Conservation (phyloP, 2,113 vertebrate species). For the Boulengerochromis microlepis region DNA sequence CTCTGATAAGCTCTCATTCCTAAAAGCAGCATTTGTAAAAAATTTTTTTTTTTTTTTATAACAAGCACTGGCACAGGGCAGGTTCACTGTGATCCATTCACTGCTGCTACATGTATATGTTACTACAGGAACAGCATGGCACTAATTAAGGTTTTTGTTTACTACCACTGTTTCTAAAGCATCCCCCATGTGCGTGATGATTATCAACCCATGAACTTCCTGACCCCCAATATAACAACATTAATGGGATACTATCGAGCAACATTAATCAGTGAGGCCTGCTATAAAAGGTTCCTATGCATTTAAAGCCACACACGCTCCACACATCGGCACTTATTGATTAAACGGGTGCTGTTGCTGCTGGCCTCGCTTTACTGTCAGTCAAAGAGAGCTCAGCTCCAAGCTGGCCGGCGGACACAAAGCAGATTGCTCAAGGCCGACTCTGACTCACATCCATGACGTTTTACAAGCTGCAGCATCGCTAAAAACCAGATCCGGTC, state of each 20-base stretch:
- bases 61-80: background rate
- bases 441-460: background rate
- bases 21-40: background rate
- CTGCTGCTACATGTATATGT: background rate
- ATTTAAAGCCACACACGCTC: conserved; percentile 16
- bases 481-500: background rate
- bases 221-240: background rate
- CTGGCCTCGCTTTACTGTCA: background rate
- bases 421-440: background rate
- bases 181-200: background rate
- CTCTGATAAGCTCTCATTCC: too few relatives aligned
- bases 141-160: background rate
- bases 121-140: background rate
- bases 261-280: conserved; percentile 33
- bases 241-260: conserved; percentile 15
- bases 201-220: conserved; percentile 5
- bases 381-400: conserved; percentile 8
- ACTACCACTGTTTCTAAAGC: background rate
- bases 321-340: conserved; percentile 18
- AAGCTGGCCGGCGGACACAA: background rate
- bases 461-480: background rate
- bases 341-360: conserved; percentile 11
- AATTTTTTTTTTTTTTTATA: background rate
- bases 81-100: background rate
- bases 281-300: conserved; percentile 24